Conservation (phyloP, 2,888 invertebrate species). For the Oscheius sp. region DNA sequence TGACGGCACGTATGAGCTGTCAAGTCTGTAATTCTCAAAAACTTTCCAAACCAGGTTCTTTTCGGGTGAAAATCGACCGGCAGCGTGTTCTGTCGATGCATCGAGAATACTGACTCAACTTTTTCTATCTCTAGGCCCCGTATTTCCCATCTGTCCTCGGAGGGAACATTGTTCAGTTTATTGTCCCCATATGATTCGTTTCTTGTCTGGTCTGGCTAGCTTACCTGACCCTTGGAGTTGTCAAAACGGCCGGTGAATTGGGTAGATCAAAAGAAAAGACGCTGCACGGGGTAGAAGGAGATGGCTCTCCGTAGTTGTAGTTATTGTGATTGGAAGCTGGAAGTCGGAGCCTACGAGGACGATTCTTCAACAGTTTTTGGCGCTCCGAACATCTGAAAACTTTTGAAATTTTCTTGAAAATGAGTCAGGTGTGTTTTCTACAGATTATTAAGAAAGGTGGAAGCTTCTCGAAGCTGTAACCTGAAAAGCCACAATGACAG, state of each 20-base stretch:
- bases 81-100: too few species aligned
- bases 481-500: too few species aligned
- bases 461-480: too few species aligned
- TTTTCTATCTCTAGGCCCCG: background rate
- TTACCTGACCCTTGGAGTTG: conserved; percentile 17
- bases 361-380: background rate
- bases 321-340: background rate
- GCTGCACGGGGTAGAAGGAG: conserved; percentile 36
- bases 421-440: background rate
- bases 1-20: too few species aligned
- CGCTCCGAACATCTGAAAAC: background rate
- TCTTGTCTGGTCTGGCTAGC: background rate
- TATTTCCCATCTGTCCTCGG: background rate
- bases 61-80: too few species aligned
- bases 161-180: conserved; percentile 10
- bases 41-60: too few species aligned
- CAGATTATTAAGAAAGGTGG: too few species aligned
- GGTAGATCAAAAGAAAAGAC: conserved; percentile 40
- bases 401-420: background rate
- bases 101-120: too few species aligned
- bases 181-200: background rate
- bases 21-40: too few species aligned
- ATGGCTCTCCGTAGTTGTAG: conserved; percentile 24
- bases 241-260: conserved; percentile 36
- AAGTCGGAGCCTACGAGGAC: conserved; percentile 17